Conservation (phyloP, 2,113 vertebrate genomes). For the Thinocorus orbignyianus region DNA sequence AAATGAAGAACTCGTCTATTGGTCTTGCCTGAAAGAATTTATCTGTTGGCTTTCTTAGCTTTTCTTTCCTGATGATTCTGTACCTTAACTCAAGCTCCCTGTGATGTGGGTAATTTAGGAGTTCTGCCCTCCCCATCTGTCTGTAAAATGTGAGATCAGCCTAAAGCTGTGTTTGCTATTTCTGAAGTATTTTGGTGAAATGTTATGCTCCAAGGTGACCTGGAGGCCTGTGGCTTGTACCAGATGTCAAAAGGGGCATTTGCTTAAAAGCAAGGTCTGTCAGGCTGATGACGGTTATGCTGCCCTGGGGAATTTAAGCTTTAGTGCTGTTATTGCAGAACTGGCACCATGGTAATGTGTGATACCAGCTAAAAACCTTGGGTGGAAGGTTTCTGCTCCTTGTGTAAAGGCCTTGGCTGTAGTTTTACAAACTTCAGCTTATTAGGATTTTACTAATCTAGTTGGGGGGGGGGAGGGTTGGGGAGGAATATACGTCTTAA, state of each 20-base stretch:
- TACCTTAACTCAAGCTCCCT: background rate
- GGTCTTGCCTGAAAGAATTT: background rate
- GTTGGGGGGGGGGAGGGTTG: background rate
- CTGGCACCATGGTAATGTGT: background rate
- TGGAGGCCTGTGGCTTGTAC: background rate
- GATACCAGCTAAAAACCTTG: conserved; percentile 16
- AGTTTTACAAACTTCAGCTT: background rate
- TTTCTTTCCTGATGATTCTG: background rate
- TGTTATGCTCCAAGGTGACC: background rate
- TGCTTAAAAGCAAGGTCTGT: background rate
- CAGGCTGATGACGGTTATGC: background rate
- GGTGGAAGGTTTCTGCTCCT: background rate
- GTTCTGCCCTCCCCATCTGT: too few relatives aligned
- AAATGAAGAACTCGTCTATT: background rate
- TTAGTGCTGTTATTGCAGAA: background rate
- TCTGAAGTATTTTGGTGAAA: background rate
- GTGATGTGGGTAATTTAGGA: background rate
- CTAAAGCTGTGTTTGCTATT: background rate
- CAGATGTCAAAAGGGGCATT: background rate
- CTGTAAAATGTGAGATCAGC: background rate
- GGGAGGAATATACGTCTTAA: background rate
- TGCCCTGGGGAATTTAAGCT: background rate
- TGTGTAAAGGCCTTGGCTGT: background rate
- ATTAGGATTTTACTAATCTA: background rate
- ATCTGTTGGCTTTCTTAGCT: background rate